Conservation (phyloP, 2,888 invertebrate species). For the Machimus rusticus region DNA sequence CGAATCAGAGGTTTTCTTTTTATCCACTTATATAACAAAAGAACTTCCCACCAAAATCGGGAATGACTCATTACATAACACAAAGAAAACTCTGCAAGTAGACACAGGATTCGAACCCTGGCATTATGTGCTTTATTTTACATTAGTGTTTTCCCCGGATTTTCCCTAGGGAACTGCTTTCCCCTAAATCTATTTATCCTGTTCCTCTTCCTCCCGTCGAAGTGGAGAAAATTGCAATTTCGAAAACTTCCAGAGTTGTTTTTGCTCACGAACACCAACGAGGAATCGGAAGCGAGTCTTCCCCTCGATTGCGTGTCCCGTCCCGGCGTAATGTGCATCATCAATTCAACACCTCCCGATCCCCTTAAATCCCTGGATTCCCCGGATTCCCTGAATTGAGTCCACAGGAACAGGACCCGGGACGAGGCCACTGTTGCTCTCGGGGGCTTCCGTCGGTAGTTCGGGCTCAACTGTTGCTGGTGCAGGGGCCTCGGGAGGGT, state of each 20-base stretch:
- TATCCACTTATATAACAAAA: background rate
- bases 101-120: background rate
- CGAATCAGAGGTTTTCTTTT: background rate
- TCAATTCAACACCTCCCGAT: background rate
- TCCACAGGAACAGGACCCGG: background rate
- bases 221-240: background rate
- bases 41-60: constrained; percentile 7
- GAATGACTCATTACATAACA: constrained; percentile 13
- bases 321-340: background rate
- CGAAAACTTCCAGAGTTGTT: background rate
- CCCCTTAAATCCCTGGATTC: background rate
- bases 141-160: background rate
- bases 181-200: background rate
- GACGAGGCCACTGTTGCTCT: background rate
- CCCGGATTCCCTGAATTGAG: background rate
- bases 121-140: background rate
- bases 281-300: background rate
- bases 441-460: background rate
- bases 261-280: background rate
- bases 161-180: background rate
- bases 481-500: background rate
- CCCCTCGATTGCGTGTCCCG: background rate
- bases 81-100: background rate
- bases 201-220: background rate
- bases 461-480: constrained; percentile 14